A percentile compares a stretch with the other conserved stretches of the same genome.
phyloP scores from a whole-genome alignment of 2,888 invertebrate species.

The Gasteruption jaculator region DNA sequence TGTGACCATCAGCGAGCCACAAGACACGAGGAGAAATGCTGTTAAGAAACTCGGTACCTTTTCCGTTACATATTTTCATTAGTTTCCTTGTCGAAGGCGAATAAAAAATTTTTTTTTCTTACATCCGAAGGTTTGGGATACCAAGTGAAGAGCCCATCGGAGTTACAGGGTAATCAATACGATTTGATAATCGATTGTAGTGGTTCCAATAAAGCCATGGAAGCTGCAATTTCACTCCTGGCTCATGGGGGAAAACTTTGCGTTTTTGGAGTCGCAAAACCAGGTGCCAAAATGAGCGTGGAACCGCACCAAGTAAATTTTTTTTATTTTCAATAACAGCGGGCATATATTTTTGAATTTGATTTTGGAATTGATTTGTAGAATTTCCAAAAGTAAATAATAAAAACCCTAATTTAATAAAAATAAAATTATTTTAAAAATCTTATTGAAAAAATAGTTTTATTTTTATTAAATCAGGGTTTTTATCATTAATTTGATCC shows the following conservation, averaged over 20 bases:
- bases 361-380: neutral
- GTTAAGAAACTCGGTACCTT: slow-evolving; percentile 40
- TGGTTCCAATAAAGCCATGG: slow-evolving; percentile 67
- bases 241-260: slow-evolving; percentile 63
- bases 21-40: slow-evolving; percentile 45
- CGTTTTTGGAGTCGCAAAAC: slow-evolving; percentile 65
- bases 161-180: slow-evolving; percentile 56
- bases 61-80: too few species aligned
- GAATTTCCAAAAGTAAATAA: neutral
- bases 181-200: slow-evolving; percentile 72
- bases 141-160: slow-evolving; percentile 56
- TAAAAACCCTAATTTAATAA: slow-evolving; percentile 12
- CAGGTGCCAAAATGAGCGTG: slow-evolving; percentile 51
- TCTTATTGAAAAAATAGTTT: neutral
- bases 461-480: neutral
- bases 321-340: neutral
- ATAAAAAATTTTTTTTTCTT: slow-evolving; percentile 3
- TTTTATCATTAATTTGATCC: too few species aligned
- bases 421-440: neutral
- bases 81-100: too few species aligned
- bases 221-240: slow-evolving; percentile 58
- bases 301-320: slow-evolving; percentile 38
- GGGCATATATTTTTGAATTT: neutral
- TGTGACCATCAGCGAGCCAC: slow-evolving; percentile 67
- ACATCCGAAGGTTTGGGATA: slow-evolving; percentile 67